These are phyloP conservation scores for Pteropus alecto DNA, from an alignment of 2,113 vertebrate genomes.

Conservation along the genomic window DNA sequence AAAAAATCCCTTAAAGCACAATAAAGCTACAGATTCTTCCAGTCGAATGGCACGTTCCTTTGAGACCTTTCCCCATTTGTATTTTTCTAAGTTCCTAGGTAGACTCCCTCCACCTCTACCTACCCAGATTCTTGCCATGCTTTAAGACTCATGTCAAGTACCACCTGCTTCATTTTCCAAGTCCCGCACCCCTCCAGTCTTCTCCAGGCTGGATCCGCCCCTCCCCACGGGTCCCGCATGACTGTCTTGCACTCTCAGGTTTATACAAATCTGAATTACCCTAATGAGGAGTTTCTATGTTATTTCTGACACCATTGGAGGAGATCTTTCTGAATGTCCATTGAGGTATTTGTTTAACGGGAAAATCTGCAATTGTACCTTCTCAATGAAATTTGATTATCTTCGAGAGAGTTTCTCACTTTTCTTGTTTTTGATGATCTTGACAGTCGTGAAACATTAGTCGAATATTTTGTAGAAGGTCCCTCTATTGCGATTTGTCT, in stretches of 20 bases:
- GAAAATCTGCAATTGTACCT: constrained; percentile 37
- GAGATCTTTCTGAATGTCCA: background rate
- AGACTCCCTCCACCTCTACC: background rate
- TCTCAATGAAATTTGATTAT: constrained; percentile 55
- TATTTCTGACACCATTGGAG: background rate
- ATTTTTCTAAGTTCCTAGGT: background rate
- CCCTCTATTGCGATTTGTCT: background rate
- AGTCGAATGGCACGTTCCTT: background rate
- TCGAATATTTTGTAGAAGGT: background rate
- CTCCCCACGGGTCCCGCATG: background rate
- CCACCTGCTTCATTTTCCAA: background rate
- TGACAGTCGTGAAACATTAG: background rate
- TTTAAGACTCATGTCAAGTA: background rate
- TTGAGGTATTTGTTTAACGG: background rate
- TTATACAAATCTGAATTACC: background rate
- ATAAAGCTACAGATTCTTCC: background rate
- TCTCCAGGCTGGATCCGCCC: background rate
- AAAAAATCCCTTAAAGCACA: background rate
- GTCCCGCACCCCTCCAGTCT: background rate
- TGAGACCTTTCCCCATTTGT: background rate
- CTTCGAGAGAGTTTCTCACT: background rate
- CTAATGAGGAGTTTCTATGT: background rate
- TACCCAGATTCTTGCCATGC: background rate
- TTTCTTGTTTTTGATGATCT: background rate
- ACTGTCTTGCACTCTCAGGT: background rate